Evolutionary conservation across 2,797 vertebrate genomes (phyloP), one percentile per base, ranked within the genome.

Genomic region (Gymnothorax javanicus): DNA sequence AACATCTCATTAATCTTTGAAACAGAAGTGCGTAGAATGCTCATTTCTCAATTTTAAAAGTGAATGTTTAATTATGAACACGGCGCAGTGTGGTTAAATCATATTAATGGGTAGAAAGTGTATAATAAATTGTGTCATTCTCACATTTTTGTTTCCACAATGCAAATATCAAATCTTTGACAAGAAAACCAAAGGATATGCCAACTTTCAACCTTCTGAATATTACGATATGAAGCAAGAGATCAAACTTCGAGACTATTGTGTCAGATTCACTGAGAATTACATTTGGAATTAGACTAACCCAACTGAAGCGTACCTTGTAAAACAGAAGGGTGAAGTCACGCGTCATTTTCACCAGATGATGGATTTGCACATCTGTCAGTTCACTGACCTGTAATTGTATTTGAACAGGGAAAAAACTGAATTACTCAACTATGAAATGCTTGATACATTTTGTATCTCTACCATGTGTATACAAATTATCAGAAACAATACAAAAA

Each of bases 251-350:
- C 1, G 8, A 8, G 7, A 59, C 15, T 59, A 59, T 59, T 1
- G 8, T 59, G 8, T 59, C 12, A 3, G 25, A 43, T 77, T 52
- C 13, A 23, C 77, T n/a, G 2, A 9, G 52, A 81, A 81, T 81
- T 11, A 56, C 52, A 52, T n/a, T 6, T 0, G 6, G 52, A 81
- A 81, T 81, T 11, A 56, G 20, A 52, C 11, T 6, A 0, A 2
- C 1, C 8, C 54, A 79, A 71, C 58, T 62, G 58, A 79, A 52
- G 43, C 89, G 87, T 94, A 99, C 98, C 97, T 97, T 97, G 90
- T 99, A 99, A 93, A 99, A 99, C 25, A 99, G 96, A 23, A 98
- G 90, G 23, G 97, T 97, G 92, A 99, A 99, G 91, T 98, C 97
- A 6, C 95, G 94, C 0, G 95, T 97, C 97, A 98, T 98, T 94